Percentiles rank a stretch among this genome's conserved stretches.
Conservation (phyloP, 2,113 vertebrate genomes). For the Nettapus auritus region DNA sequence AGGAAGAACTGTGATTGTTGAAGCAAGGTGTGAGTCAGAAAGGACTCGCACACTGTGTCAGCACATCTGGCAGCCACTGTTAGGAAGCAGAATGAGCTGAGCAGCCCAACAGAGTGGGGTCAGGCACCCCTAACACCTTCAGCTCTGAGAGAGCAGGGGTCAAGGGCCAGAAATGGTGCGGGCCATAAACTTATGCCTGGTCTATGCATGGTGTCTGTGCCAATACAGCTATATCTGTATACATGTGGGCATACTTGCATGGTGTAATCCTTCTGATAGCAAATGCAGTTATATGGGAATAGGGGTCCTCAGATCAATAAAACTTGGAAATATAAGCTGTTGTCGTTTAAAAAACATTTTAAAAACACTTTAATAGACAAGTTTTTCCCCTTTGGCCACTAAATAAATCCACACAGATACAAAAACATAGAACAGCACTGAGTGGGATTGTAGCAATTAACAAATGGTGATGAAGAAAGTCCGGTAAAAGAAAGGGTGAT, state of each 20-base stretch:
- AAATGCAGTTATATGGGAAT: not conserved
- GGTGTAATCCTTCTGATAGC: not conserved
- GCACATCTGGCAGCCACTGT: not conserved
- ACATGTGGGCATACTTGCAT: accelerated
- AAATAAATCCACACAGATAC: not conserved
- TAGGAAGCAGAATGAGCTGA: not conserved
- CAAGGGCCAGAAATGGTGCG: not conserved
- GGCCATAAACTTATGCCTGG: not conserved
- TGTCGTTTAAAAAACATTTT: too few relatives aligned
- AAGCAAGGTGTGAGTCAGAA: not conserved
- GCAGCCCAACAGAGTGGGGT: not conserved
- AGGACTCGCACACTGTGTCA: not conserved
- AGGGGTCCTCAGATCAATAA: not conserved
- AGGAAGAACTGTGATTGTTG: not conserved
- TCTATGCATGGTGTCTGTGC: not conserved
- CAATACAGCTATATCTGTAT: accelerated
- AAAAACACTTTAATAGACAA: not conserved
- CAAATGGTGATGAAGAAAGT: not conserved
- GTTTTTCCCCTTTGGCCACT: not conserved
- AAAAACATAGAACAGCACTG: not conserved
- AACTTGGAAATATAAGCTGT: not conserved
- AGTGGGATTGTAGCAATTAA: not conserved
- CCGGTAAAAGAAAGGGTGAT: not conserved
- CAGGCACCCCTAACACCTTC: not conserved
- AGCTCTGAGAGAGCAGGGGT: not conserved